Percentiles rank a stretch among this genome's conserved stretches.
Evolutionary conservation across 2,797 vertebrate species (phyloP).

Genomic region (Crenuchus spilurus): DNA sequence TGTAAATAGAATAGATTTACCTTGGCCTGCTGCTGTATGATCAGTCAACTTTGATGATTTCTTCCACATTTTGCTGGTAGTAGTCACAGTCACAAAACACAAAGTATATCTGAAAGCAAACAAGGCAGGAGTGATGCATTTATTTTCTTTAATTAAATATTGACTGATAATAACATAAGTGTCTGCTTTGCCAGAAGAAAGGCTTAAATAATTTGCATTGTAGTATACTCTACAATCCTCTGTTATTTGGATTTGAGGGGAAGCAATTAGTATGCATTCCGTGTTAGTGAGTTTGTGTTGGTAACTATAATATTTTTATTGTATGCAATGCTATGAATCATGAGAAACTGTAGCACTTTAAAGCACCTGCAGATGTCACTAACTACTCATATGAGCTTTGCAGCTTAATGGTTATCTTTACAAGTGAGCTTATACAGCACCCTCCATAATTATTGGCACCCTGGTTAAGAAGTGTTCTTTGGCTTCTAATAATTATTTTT

Average conservation of each 20-base stretch:
- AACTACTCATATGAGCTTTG: not conserved
- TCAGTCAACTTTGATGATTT: constrained; percentile 58
- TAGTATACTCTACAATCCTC: no score
- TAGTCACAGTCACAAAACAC: constrained; percentile 32
- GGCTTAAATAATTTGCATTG: no score
- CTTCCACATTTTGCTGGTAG: constrained; percentile 61
- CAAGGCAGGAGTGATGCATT: constrained; percentile 10
- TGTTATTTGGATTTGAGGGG: not conserved
- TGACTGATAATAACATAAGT: no score
- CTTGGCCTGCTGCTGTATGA: constrained; percentile 65
- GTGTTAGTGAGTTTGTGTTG: no score
- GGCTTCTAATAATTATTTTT: no score
- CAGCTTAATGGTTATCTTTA: not conserved
- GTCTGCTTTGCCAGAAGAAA: not conserved
- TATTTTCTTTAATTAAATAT: no score
- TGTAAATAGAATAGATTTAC: constrained; percentile 39
- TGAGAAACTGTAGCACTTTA: constrained; percentile 14
- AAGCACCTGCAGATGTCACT: constrained; percentile 31
- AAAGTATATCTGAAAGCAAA: constrained; percentile 37
- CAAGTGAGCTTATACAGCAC: no score
- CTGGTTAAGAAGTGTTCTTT: no score
- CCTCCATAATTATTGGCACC: no score
- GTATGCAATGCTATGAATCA: no score
- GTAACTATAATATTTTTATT: no score
- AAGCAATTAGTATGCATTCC: no score